Conservation (phyloP, 2,888 invertebrate species). For the Villa cingulata region DNA sequence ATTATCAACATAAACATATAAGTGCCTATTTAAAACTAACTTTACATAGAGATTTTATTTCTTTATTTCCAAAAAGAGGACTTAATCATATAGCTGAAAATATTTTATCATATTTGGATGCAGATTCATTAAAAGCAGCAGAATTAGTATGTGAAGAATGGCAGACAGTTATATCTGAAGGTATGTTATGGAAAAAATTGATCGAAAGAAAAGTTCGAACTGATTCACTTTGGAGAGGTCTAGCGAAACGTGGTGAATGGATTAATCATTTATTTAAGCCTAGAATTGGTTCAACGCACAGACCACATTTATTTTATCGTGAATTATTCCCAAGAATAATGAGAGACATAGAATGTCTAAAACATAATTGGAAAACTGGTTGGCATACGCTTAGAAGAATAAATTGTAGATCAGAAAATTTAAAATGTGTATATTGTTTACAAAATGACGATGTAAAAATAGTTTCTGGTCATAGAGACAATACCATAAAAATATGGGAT, state of each 20-base stretch:
- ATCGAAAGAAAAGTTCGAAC: constrained; percentile 95
- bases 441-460: too few species aligned
- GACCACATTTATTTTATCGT: constrained; percentile 92
- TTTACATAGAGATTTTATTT: constrained; percentile 99
- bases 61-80: constrained; percentile 92
- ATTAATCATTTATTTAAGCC: constrained; percentile 93
- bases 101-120: constrained; percentile 92
- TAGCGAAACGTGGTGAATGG: constrained; percentile 94
- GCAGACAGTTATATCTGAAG: too few species aligned
- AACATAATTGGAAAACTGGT: constrained; percentile 96
- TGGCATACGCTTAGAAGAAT: constrained; percentile 90
- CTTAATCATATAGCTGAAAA: constrained; percentile 95
- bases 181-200: too few species aligned
- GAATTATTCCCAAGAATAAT: constrained; percentile 93
- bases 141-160: too few species aligned
- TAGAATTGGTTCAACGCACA: constrained; percentile 78
- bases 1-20: constrained; percentile 98
- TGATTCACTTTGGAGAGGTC: constrained; percentile 90
- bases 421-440: constrained; percentile 98
- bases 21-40: constrained; percentile 91
- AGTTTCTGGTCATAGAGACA: too few species aligned
- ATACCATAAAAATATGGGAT: too few species aligned
- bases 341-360: constrained; percentile 72
- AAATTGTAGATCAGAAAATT: too few species aligned
- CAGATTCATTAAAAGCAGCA: too few species aligned